These are phyloP conservation scores for Mustela erminea DNA, from an alignment of 2,797 vertebrate genomes.

Conservation along the genomic window DNA sequence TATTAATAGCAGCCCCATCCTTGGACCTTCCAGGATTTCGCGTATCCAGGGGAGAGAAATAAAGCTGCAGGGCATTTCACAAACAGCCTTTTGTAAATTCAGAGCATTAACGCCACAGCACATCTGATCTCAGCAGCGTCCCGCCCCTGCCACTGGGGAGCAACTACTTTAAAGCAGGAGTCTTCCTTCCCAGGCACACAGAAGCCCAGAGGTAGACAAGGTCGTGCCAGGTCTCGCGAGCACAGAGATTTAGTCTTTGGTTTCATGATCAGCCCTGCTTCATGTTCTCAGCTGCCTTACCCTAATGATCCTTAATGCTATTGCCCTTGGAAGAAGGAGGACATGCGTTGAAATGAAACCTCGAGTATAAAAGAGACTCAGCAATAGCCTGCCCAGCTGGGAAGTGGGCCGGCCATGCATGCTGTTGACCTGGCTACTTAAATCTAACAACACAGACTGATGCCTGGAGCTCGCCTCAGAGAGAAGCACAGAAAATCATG, in stretches of 20 bases:
- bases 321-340: slow-evolving; percentile 80
- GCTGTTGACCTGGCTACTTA: slow-evolving; percentile 68
- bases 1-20: slow-evolving; percentile 74
- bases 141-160: slow-evolving; percentile 84
- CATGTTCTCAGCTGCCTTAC: slow-evolving; percentile 74
- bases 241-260: slow-evolving; percentile 83
- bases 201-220: slow-evolving; percentile 83
- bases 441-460: slow-evolving; percentile 53
- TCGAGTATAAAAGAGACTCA: slow-evolving; percentile 71
- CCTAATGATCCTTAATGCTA: slow-evolving; percentile 84
- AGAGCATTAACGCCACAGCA: slow-evolving; percentile 87
- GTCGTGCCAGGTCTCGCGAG: slow-evolving; percentile 79
- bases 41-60: slow-evolving; percentile 61
- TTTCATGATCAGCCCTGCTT: slow-evolving; percentile 79
- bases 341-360: slow-evolving; percentile 83
- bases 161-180: slow-evolving; percentile 81
- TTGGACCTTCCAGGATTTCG: slow-evolving; percentile 41
- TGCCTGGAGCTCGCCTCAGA: slow-evolving; percentile 36
- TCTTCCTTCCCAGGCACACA: slow-evolving; percentile 72
- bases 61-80: slow-evolving; percentile 77
- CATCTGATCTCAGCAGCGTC: slow-evolving; percentile 84
- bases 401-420: background rate
- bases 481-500: slow-evolving; percentile 54
- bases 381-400: slow-evolving; percentile 54
- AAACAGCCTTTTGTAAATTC: slow-evolving; percentile 86